Evolutionary conservation across 2,113 vertebrate genomes (phyloP).

Genomic region (Lethenteron camtschaticum): DNA sequence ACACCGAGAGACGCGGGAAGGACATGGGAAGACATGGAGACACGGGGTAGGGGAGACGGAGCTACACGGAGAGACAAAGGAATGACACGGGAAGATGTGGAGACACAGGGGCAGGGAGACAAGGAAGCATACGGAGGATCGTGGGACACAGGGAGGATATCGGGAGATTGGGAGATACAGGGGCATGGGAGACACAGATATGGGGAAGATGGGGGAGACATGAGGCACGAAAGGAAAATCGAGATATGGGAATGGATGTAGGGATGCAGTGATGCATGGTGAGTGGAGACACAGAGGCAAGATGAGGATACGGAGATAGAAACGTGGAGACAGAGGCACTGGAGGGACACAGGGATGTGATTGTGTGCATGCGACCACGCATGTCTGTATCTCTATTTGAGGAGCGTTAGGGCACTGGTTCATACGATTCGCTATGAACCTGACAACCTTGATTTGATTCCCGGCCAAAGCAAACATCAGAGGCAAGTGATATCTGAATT

Average conservation of each 20-base stretch:
- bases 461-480: neutral
- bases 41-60: neutral
- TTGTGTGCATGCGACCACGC: neutral
- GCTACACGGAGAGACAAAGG: neutral
- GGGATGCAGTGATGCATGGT: neutral
- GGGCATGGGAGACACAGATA: neutral
- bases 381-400: neutral
- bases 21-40: neutral
- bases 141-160: neutral
- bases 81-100: neutral
- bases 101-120: neutral
- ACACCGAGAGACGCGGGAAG: neutral
- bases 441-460: neutral
- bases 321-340: neutral
- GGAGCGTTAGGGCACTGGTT: neutral
- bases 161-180: neutral
- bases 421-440: neutral
- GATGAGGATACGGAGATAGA: neutral
- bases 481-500: neutral
- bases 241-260: neutral
- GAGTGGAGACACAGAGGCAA: neutral
- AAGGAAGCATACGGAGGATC: neutral
- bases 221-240: neutral
- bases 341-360: neutral
- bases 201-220: neutral